Base-by-base conservation (phyloP, 2,888 invertebrate species). In the Tridacna gigas region DNA sequence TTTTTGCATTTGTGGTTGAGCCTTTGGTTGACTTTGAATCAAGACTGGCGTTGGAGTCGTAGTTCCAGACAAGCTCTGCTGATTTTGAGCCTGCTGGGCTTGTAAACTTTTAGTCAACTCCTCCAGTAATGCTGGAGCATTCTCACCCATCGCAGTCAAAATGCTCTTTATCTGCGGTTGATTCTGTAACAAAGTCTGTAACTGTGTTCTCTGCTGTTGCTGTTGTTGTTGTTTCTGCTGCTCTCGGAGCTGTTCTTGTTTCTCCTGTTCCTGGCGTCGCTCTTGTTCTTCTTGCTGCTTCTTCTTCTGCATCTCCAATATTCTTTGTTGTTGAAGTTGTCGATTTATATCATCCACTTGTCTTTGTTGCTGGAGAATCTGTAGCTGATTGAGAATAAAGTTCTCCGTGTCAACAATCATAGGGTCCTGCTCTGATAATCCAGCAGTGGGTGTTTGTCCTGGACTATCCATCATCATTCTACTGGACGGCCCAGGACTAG, bases 351-450 rank as follows among this genome's bases (percentile, higher is more conserved):
- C 74, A 65, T 82, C 80, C 65, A 76, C 67, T 45, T 82, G 80
- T 69, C 82, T 78, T 28, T 86, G 81, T 69, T 86, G 78, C 37
- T 82, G 86, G 18, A 71, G 47, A 22, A 77, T 25, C 60, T 77
- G 88, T 74, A 86, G 63, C 37, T 79, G 81, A 65, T 83, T 86
- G 22, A 86, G 56, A 74, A 86, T 84, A 51, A 83, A 82, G 61
- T 86, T 81, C 51, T 84, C 86, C n/a, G 83, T 81, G n/a, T 86
- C 86, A 13, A 86, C 79, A 22, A 86, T 28, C 84, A 82, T 84
- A 47, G 65, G 77, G 47, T 56, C 80, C 5, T 71, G 71, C 15
- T 83, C 83, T 0, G 71, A 61, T 15, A 63, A 51, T 3, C 79
- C 79, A 2, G 83, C 74, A 0, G 84, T 74, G 4, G 81, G 81